Conservation (phyloP, 53 echinoderm and acorn worm species). For the Henricia sp. region DNA sequence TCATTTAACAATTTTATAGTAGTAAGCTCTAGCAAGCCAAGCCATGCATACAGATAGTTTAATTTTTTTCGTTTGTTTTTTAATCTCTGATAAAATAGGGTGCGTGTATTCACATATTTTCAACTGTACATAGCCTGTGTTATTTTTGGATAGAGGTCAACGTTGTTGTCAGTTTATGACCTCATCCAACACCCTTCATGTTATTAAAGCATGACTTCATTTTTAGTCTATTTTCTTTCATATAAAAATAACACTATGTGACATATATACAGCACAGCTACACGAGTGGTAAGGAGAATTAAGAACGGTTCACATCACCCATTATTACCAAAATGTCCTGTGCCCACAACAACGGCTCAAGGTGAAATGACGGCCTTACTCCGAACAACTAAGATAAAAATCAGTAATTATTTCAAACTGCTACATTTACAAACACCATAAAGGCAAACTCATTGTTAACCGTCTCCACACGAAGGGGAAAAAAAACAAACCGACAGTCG, state of each 20-base stretch:
- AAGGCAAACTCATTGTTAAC: slow-evolving; percentile 46
- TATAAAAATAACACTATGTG: slow-evolving; percentile 86
- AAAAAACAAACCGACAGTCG: slow-evolving; percentile 16
- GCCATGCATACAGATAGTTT: slow-evolving; percentile 75
- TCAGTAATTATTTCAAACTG: slow-evolving; percentile 12
- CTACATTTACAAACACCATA: slow-evolving; percentile 61
- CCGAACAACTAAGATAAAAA: slow-evolving; percentile 12
- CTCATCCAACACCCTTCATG: slow-evolving; percentile 49
- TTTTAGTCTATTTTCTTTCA: slow-evolving; percentile 56
- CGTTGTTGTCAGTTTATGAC: not conserved
- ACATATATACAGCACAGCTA: slow-evolving; percentile 66
- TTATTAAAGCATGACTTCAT: slow-evolving; percentile 34
- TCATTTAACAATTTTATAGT: slow-evolving; percentile 59
- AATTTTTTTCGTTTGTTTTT: slow-evolving; percentile 20
- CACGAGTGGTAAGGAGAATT: slow-evolving; percentile 47
- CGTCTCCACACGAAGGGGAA: slow-evolving; percentile 20
- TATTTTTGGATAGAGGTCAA: slow-evolving; percentile 36
- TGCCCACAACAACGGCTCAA: slow-evolving; percentile 28
- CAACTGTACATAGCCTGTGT: slow-evolving; percentile 52
- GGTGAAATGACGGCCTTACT: slow-evolving; percentile 28
- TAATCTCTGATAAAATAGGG: slow-evolving; percentile 66
- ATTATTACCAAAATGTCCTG: slow-evolving; percentile 46
- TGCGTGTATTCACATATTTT: slow-evolving; percentile 62
- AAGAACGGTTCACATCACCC: slow-evolving; percentile 36
- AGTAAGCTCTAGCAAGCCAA: slow-evolving; percentile 79